Conservation (phyloP, 2,797 vertebrate genomes). For the Cryptoprocta ferox region DNA sequence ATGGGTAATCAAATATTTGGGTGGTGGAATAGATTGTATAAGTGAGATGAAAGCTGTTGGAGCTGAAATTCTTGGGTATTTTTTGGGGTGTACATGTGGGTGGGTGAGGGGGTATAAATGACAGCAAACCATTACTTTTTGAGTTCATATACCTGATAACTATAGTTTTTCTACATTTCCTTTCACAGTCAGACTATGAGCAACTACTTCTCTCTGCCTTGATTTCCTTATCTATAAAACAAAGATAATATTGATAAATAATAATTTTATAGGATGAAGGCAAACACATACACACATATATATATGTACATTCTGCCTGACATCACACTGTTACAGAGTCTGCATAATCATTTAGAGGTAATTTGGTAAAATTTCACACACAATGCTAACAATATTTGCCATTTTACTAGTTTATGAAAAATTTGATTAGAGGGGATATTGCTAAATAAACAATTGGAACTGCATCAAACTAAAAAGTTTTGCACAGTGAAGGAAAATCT, state of each 20-base stretch:
- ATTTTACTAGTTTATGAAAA: not conserved
- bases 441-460: not conserved
- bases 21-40: slow-evolving; percentile 71
- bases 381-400: not conserved
- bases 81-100: not conserved
- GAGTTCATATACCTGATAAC: not conserved
- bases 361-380: not conserved
- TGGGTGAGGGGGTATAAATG: not conserved
- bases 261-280: not conserved
- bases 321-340: not conserved
- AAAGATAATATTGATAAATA: not conserved
- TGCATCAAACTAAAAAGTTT: not conserved
- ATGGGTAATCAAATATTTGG: slow-evolving; percentile 80
- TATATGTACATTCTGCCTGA: not conserved
- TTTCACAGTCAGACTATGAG: not conserved
- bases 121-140: not conserved
- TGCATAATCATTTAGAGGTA: not conserved
- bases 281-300: not conserved
- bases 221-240: not conserved
- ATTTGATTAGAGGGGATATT: not conserved
- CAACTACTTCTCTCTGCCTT: not conserved
- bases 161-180: not conserved
- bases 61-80: slow-evolving; percentile 64
- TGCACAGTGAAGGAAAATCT: not conserved
- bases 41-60: slow-evolving; percentile 57